Evolutionary conservation across 2,797 vertebrate species (phyloP), one percentile per base, ranked within the genome.

Genomic region (Typhlichthys subterraneus): DNA sequence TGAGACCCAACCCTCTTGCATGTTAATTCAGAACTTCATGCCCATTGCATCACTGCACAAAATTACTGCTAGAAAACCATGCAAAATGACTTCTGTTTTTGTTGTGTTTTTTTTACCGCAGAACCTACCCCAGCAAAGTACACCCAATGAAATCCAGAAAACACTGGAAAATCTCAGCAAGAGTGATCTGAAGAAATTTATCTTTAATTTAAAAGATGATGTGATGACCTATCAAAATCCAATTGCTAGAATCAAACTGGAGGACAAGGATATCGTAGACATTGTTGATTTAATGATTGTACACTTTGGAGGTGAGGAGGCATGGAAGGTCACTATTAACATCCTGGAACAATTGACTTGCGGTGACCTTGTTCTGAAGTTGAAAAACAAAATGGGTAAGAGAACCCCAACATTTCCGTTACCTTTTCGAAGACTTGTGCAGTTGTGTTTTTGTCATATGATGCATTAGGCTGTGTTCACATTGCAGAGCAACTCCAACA

Each of bases 311-410:
- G 14, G 6, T 0, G 11, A 49, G 0, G 2, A 53, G 0, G 62
- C 47, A 2, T 31, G 5, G 48, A 0, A 1, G 17, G 61, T 80
- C 13, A 5, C 80, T 3, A 4, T 1, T 13, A 1, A 72, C 0
- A 5, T 52, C 55, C 78, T 85, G 0, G 9, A 0, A 0, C 0
- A 59, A 0, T 80, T 83, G 1, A 0, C 14, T 45, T 73, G 71
- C 19, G 0, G 1, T 8, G 0, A 4, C 0, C 75, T 75, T 2
- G 63, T 33, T 42, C 0, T 0, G 38, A 1, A 57, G 0, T 47
- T 86, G 13, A 56, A 72, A 55, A 4, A 42, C 0, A 29, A 0
- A 0, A 62, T 5, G 6, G 75, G 83, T 85, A 72, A 77, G 72
- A 57, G 2, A 47, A 63, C 12, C 51, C 10, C 23, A 19, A 17